Base-by-base conservation (phyloP, 2,888 invertebrate species). In the Brachylomia viminalis region DNA sequence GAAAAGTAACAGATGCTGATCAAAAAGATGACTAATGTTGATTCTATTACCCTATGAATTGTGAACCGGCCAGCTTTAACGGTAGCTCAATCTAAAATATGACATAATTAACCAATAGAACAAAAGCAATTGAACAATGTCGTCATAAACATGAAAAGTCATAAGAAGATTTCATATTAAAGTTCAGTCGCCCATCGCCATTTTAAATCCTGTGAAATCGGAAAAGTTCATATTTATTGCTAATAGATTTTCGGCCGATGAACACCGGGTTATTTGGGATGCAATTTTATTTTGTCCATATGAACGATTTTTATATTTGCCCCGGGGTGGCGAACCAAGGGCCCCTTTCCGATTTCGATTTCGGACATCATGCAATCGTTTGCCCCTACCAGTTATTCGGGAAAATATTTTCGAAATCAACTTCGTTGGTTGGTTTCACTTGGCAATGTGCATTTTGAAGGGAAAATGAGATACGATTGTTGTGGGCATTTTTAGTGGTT, bases 201-300 rank as follows among this genome's bases (percentile, higher is more conserved):
- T 94, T 95, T 96, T 94, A 95, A 96, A 95, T 95, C 95, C 94
- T 93, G 93, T 94, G 95, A 94, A 96, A 96, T 96, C 95, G 95
- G 95, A 96, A 96, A 96, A 96, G 94, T 96, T 96, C 94, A 96
- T 96, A 96, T 96, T 96, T 96, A 96, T 96, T 96, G 96, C 96
- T 95, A 96, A 96, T 96, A 96, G 96, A 96, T 96, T 96, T 94
- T 95, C 93, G 94, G 92, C 93, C 93, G 95, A 94, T 95, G 95
- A 95, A 92, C 95, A 94, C 92, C 90, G 94, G 95, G 95, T 95
- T 96, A 96, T 96, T 95, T 94, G 95, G 94, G 95, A 95, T 96
- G 96, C 96, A 96, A 96, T 96, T 96, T 95, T 96, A 96, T 96
- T 96, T 95, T 93, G 95, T 96, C 95, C 96, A 96, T 96, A 95